Base-by-base conservation (phyloP, 2,888 invertebrate genomes). In the Leptothorax acervorum region DNA sequence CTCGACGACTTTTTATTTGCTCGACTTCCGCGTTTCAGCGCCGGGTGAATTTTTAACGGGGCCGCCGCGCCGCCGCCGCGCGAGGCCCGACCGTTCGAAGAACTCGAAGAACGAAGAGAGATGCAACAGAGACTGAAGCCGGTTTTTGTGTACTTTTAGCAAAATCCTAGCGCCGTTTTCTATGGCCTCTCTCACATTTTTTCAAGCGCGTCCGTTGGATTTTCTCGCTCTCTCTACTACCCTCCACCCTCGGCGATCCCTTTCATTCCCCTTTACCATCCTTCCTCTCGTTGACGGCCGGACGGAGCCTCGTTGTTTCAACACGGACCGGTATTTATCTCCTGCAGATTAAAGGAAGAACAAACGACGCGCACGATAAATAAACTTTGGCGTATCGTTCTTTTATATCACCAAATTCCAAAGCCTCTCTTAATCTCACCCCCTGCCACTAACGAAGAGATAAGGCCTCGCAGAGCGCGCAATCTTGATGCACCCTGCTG, bases 321-420 rank as follows among this genome's bases (percentile, higher is more conserved):
- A 75, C 82, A 28, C 68, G 6, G 53, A 66, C 79, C 81, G 42
- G 86, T 90, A 88, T 89, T 90, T 89, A 90, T 89, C 90, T 86
- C 75, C 57, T 62, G 73, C 82, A 89, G 89, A 89, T 89, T 89
- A 89, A 89, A 90, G 82, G 66, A 31, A 76, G 84, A 90, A 89
- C 79, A 90, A 90, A 90, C 81, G 90, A 70, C 63, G 23, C 51
- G 68, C 42, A 55, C 71, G 74, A 89, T 90, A 90, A 88, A 89
- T 88, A 90, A 90, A 86, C 88, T 90, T 86, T 83, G 86, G 45
- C 48, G 4, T 45, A 31, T 70, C 73, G 48, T 60, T 60, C 57
- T 57, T 81, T 73, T 51, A 73, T 73, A 81, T 73, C 74, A 23
- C 18, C 79, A 35, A 35, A 81, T 73, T 60, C 53, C 15, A 23